A percentile compares a stretch with the other conserved stretches of the same genome.
These are phyloP conservation scores for Dendrolimus punctatus DNA, from an alignment of 1,140 invertebrate genomes.

Conservation along the genomic window DNA sequence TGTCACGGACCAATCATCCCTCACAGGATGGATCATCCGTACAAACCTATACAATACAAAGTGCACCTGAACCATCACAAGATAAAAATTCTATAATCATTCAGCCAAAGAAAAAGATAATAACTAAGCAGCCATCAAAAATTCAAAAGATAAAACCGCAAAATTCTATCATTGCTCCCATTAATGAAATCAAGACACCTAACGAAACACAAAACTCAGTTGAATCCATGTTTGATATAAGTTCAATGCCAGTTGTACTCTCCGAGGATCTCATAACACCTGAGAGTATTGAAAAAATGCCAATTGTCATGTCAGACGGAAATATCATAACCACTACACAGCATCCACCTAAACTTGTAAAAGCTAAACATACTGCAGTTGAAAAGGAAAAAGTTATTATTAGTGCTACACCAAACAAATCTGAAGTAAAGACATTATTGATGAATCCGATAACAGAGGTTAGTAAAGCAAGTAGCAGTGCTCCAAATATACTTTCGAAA, in stretches of 20 bases:
- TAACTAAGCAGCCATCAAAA: conserved; percentile 40
- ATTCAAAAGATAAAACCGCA: conserved; percentile 48
- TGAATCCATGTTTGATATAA: conserved; percentile 80
- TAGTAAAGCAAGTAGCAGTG: conserved; percentile 39
- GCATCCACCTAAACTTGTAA: conserved; percentile 41
- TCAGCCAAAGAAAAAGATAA: conserved; percentile 51
- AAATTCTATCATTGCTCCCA: conserved; percentile 25
- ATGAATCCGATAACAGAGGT: conserved; percentile 43
- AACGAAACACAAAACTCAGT: conserved; percentile 37
- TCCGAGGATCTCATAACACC: conserved; percentile 76
- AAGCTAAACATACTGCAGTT: conserved; percentile 36
- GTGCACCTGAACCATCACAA: conserved; percentile 31
- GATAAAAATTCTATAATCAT: conserved; percentile 52
- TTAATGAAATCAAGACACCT: conserved; percentile 30
- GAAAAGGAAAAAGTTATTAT: conserved; percentile 44
- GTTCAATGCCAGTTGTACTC: conserved; percentile 81
- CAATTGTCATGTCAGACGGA: conserved; percentile 75
- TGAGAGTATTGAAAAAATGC: conserved; percentile 76
- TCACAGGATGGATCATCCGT: conserved; percentile 44
- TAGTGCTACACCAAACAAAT: conserved; percentile 31
- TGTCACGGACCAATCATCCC: conserved; percentile 45
- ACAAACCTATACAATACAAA: conserved; percentile 64
- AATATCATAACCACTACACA: conserved; percentile 53
- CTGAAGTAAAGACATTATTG: conserved; percentile 51
- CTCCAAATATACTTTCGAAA: conserved; percentile 68